A percentile compares a stretch with the other conserved stretches of the same genome.
Conservation (phyloP, 1,140 invertebrate genomes). For the Drosophila pachea region DNA sequence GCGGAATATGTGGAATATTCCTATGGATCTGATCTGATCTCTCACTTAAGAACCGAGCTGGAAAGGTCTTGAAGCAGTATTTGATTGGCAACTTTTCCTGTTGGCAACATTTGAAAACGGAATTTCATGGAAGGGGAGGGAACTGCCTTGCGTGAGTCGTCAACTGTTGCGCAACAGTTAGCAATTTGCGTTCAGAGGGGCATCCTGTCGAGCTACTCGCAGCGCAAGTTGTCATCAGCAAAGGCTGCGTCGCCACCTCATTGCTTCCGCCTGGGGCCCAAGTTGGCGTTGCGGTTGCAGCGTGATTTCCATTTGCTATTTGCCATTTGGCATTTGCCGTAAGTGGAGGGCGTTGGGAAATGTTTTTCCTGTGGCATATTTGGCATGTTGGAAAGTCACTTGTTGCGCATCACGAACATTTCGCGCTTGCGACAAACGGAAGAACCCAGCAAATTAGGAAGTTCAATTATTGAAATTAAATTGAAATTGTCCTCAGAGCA, state of each 20-base stretch:
- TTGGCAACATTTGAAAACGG: neutral
- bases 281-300: slow-evolving; percentile 51
- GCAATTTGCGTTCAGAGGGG: slow-evolving; percentile 22
- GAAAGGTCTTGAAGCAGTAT: no score
- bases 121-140: neutral
- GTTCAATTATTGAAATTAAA: slow-evolving; percentile 35
- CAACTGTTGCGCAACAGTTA: slow-evolving; percentile 33
- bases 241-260: slow-evolving; percentile 11
- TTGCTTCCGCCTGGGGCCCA: slow-evolving; percentile 19
- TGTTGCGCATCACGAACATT: slow-evolving; percentile 12
- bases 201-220: slow-evolving; percentile 36
- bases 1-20: no score
- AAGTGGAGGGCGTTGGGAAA: slow-evolving; percentile 47
- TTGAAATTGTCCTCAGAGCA: neutral
- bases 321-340: neutral
- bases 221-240: slow-evolving; percentile 34
- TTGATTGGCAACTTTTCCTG: no score
- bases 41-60: no score
- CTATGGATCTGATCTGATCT: no score
- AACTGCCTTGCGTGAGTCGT: slow-evolving; percentile 6
- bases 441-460: slow-evolving; percentile 26
- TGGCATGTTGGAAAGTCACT: slow-evolving; percentile 12
- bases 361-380: slow-evolving; percentile 40
- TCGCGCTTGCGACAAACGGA: slow-evolving; percentile 5
- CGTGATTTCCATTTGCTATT: slow-evolving; percentile 62